These are phyloP conservation scores for Otocyon megalotis DNA, from an alignment of 2,113 vertebrate species.

Conservation along the genomic window DNA sequence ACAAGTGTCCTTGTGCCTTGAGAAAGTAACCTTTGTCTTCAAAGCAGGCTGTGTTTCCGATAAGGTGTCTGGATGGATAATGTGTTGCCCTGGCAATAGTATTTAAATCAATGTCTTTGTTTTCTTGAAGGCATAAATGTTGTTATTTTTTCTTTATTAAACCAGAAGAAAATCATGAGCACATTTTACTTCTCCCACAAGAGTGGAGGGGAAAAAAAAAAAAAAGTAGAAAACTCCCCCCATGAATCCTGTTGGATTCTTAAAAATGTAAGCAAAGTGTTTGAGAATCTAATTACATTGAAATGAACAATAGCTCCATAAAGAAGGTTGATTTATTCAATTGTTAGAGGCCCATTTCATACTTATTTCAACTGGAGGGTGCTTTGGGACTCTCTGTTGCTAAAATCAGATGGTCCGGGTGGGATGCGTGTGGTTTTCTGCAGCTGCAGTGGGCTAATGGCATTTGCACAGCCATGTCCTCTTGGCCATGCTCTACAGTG, in stretches of 20 bases:
- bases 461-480: fast-evolving
- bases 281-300: neutral
- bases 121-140: neutral
- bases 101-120: neutral
- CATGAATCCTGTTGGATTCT: neutral
- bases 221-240: neutral
- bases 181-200: neutral
- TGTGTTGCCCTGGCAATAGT: fast-evolving
- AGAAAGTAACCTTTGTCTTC: neutral
- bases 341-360: neutral
- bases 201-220: neutral
- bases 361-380: neutral
- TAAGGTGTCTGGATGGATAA: neutral
- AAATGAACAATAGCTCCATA: neutral
- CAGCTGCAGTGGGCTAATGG: fast-evolving
- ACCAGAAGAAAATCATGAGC: neutral
- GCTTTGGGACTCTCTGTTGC: neutral
- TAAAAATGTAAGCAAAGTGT: neutral
- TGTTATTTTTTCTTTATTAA: neutral
- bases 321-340: neutral
- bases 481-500: fast-evolving
- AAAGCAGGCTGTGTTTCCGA: neutral
- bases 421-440: fast-evolving
- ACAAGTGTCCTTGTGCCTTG: no score
- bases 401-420: neutral